Evolutionary conservation across 1,140 invertebrate species (phyloP).

Genomic region (Calosoma granatense): DNA sequence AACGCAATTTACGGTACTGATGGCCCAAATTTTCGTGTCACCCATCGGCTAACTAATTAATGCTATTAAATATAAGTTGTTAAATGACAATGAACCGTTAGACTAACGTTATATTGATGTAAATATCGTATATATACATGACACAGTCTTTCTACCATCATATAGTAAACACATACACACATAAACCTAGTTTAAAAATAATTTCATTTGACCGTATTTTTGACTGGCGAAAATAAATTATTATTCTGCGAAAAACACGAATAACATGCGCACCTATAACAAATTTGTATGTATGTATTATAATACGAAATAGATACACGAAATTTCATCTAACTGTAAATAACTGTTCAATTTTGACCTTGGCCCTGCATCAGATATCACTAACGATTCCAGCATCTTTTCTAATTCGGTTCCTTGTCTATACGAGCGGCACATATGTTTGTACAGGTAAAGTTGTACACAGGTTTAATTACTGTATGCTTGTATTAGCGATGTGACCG

Average conservation of each 20-base stretch:
- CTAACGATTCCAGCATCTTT: conserved; percentile 2
- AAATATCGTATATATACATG: not conserved
- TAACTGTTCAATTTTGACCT: conserved; percentile 17
- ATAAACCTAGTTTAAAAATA: not conserved
- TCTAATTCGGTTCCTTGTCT: not conserved
- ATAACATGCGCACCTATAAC: not conserved
- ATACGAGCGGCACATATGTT: conserved; percentile 9
- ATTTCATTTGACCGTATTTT: conserved; percentile 1
- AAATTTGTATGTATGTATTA: conserved; percentile 10
- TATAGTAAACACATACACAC: not conserved
- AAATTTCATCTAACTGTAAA: conserved; percentile 15
- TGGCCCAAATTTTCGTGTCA: not conserved
- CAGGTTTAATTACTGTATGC: conserved; percentile 2
- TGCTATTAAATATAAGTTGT: not conserved
- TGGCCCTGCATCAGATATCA: conserved; percentile 13
- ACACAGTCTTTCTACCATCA: too few relatives aligned
- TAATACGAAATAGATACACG: conserved; percentile 11
- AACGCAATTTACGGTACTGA: too few relatives aligned
- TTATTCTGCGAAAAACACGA: conserved; percentile 3
- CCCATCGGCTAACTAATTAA: not conserved
- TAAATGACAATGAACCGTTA: not conserved
- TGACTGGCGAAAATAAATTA: conserved; percentile 9
- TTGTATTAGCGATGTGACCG: not conserved
- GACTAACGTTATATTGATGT: not conserved
- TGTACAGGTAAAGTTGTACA: not conserved